Conservation (phyloP, 2,113 vertebrate species). For the Atherinomorus stipes region DNA sequence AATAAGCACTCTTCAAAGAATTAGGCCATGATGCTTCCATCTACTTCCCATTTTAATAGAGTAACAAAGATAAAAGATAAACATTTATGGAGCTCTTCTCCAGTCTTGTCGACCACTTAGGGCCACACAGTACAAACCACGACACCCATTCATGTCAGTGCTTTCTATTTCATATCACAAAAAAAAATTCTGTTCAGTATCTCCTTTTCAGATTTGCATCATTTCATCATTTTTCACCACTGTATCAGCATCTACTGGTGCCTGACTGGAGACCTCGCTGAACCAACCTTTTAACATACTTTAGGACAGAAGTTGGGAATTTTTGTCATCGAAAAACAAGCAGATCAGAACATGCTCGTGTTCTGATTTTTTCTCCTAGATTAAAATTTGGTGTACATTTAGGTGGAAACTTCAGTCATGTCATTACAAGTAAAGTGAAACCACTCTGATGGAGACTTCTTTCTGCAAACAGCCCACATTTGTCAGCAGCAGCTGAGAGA, state of each 20-base stretch:
- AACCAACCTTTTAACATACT: not conserved
- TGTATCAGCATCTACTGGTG: not conserved
- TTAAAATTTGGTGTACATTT: not conserved
- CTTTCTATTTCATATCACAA: not conserved
- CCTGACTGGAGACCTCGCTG: not conserved
- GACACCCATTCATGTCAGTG: not conserved
- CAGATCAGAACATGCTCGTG: not conserved
- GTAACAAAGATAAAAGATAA: no score
- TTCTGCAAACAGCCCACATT: slow-evolving; percentile 1
- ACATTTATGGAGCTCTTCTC: not conserved
- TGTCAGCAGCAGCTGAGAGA: not conserved
- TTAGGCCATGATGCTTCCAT: not conserved
- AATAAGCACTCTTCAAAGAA: not conserved
- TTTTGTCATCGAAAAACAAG: not conserved
- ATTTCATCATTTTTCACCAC: not conserved
- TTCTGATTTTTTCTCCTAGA: not conserved
- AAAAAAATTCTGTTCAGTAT: not conserved
- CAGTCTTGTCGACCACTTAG: no score
- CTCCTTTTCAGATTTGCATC: not conserved
- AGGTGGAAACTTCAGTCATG: not conserved
- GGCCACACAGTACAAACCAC: no score
- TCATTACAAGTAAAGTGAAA: not conserved
- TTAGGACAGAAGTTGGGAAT: not conserved
- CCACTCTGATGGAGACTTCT: not conserved
- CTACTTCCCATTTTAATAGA: not conserved